Evolutionary conservation across 2,113 vertebrate genomes (phyloP).

Genomic region (Crotalus tigris): DNA sequence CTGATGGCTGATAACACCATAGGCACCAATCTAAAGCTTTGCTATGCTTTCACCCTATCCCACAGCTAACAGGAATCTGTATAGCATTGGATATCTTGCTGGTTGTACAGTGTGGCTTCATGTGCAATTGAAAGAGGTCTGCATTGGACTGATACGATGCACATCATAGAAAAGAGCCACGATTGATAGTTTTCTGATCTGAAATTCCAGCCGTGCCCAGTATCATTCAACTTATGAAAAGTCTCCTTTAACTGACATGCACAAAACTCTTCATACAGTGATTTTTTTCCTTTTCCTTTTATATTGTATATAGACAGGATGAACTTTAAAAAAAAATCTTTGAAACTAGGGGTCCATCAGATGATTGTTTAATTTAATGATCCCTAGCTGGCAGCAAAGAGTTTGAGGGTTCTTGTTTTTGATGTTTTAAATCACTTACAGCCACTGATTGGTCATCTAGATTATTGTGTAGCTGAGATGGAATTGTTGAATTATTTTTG

Average conservation of each 20-base stretch:
- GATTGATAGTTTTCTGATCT: not conserved
- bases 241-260: not conserved
- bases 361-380: not conserved
- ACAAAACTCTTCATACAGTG: not conserved
- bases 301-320: not conserved
- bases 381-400: not conserved
- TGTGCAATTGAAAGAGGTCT: not conserved
- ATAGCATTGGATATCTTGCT: not conserved
- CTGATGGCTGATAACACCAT: not conserved
- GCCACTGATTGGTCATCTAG: not conserved
- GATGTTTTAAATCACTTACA: not conserved
- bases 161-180: not conserved
- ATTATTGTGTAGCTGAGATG: not conserved
- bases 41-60: not conserved
- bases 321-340: not conserved
- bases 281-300: not conserved
- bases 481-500: not conserved
- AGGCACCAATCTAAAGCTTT: not conserved
- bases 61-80: not conserved
- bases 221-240: not conserved
- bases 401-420: not conserved
- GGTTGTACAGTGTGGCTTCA: not conserved
- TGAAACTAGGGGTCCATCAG: not conserved
- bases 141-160: not conserved
- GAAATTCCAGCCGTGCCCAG: not conserved